phyloP scores from a whole-genome alignment of 2,888 invertebrate genomes.

The Leptinotarsa rubiginosa region DNA sequence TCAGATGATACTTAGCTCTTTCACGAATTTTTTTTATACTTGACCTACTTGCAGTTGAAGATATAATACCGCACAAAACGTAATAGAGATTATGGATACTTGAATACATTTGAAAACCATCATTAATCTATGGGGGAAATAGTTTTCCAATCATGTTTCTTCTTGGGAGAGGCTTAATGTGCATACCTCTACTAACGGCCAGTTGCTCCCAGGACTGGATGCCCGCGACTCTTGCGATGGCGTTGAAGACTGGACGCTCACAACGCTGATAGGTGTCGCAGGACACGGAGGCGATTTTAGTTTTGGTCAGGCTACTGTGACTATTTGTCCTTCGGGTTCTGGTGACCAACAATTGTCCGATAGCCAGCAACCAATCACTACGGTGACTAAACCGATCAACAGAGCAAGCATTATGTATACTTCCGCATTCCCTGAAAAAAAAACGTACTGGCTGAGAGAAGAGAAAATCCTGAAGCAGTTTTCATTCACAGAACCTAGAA shows the following conservation, averaged over 20 bases:
- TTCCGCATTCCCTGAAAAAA: slow-evolving; percentile 74
- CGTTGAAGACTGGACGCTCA: slow-evolving; percentile 48
- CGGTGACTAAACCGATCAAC: slow-evolving; percentile 78
- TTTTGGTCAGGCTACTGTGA: slow-evolving; percentile 78
- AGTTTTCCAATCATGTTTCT: neutral
- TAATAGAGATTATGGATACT: too few relatives aligned
- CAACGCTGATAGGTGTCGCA: slow-evolving; percentile 60
- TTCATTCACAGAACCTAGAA: too few relatives aligned
- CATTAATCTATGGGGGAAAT: neutral
- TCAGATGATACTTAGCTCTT: too few relatives aligned
- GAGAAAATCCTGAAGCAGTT: too few relatives aligned
- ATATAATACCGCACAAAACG: too few relatives aligned
- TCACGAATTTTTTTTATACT: too few relatives aligned
- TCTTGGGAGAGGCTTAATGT: neutral
- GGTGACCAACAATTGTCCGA: slow-evolving; percentile 85
- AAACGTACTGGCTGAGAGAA: neutral
- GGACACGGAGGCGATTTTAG: slow-evolving; percentile 70
- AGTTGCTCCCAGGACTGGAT: slow-evolving; percentile 64
- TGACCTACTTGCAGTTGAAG: too few relatives aligned
- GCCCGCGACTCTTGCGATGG: slow-evolving; percentile 45
- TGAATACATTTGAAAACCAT: too few relatives aligned
- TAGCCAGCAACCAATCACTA: slow-evolving; percentile 81
- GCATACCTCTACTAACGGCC: slow-evolving; percentile 62
- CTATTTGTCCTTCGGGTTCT: slow-evolving; percentile 74
- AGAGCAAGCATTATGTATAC: slow-evolving; percentile 81